These are phyloP conservation scores for Anguilla rostrata DNA, from an alignment of 2,113 vertebrate genomes.

Conservation along the genomic window DNA sequence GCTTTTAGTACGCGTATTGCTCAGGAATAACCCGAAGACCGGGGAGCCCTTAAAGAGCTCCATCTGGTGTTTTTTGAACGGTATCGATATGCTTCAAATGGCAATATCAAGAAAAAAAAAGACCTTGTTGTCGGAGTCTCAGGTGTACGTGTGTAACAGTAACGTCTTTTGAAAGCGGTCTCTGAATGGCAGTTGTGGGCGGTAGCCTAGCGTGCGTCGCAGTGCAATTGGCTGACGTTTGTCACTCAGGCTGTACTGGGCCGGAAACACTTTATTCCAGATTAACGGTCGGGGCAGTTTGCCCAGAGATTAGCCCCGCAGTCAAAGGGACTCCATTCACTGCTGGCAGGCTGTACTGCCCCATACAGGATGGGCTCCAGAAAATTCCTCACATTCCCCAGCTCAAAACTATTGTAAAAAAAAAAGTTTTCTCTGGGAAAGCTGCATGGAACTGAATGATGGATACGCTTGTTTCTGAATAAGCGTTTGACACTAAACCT, in stretches of 20 bases:
- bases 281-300: conserved; percentile 13
- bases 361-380: conserved; percentile 23
- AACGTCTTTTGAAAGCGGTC: not conserved
- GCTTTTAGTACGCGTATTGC: too few species aligned
- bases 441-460: not conserved
- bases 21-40: too few species aligned
- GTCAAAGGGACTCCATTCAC: conserved; percentile 18
- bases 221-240: not conserved
- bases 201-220: not conserved
- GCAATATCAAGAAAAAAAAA: not conserved
- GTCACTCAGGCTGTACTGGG: not conserved
- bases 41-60: not conserved
- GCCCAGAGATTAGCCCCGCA: conserved; percentile 10
- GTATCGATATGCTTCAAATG: not conserved
- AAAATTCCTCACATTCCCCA: conserved; percentile 48
- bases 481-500: not conserved
- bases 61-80: not conserved
- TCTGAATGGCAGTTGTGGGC: not conserved
- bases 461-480: not conserved
- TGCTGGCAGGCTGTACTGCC: conserved; percentile 8
- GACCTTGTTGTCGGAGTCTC: not conserved
- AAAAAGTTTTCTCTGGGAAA: conserved; percentile 9
- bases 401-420: conserved; percentile 10
- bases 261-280: conserved; percentile 16
- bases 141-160: not conserved